Evolutionary conservation across 2,797 vertebrate genomes (phyloP), one percentile per base, ranked within the genome.

Genomic region (Synanceia verrucosa): DNA sequence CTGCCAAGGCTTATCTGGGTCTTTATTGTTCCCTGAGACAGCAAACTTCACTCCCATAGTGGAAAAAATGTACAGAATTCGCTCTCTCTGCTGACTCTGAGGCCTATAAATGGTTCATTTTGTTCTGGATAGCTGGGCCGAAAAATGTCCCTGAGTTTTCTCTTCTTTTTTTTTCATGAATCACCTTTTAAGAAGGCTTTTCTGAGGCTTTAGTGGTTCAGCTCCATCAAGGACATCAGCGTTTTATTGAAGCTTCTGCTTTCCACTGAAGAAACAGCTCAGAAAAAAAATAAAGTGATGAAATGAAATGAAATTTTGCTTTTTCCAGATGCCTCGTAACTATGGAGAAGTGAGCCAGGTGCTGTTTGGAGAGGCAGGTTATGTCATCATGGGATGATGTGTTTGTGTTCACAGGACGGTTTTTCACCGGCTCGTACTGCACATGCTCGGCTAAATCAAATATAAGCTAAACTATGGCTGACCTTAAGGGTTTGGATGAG

Each of bases 91-190:
- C 12, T 12, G 10, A 56, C 62, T 68, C 65, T 70, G 52, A 81
- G 33, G 65, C 44, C 66, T 86, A 85, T 76, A 87, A 86, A 84
- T 71, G 79, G 83, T 80, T 36, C 61, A 39, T 65, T 84, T 61
- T 84, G 62, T 82, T 31, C 69, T 53, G 37, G 31, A 69, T 68
- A 58, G 33, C 70, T 60, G 50, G 73, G 82, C 23, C 84, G 43
- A 81, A 75, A 72, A 60, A 34, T 39, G 51, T 9, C 33, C 26
- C 36, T 31, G 29, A 31, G 29, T n/a, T n/a, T n/a, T n/a, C n/a
- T n/a, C n/a, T 53, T 46, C 18, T 58, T 23, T 29, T 53, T 46
- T 19, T 58, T 23, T 29, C 23, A 55, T 52, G 19, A 29, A 56
- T 58, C 8, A 60, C 31, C 26, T 43, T 59, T 51, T 48, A 26